phyloP scores from a whole-genome alignment of 2,113 vertebrate species.

The Lipotes vexillifer region DNA sequence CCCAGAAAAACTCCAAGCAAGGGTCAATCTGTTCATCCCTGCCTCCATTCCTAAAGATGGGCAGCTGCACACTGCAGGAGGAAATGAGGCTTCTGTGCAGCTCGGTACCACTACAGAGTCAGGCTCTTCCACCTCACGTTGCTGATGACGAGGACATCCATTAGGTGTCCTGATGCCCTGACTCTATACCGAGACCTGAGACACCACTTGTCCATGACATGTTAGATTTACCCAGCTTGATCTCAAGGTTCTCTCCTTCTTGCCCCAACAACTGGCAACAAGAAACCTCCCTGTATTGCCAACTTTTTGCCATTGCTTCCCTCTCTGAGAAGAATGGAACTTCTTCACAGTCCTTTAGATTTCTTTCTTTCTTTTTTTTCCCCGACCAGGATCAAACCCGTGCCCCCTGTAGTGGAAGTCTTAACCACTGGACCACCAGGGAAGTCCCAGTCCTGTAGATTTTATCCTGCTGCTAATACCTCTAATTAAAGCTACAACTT shows the following conservation, averaged over 20 bases:
- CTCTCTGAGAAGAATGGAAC: background rate
- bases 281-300: background rate
- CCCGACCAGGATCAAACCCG: no score
- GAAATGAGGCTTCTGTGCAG: background rate
- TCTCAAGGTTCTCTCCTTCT: background rate
- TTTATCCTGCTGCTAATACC: background rate
- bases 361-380: no score
- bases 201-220: background rate
- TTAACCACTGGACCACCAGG: no score
- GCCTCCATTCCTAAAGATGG: background rate
- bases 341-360: background rate
- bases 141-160: background rate
- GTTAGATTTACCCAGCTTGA: background rate
- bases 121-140: background rate
- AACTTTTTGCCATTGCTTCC: background rate
- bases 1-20: background rate
- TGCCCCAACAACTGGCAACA: background rate
- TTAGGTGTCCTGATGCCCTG: background rate
- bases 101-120: background rate
- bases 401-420: no score
- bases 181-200: background rate
- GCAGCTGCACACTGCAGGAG: background rate
- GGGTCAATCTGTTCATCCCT: background rate
- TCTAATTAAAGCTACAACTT: background rate
- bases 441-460: background rate